Percentiles rank a stretch among this genome's conserved stretches.
These are phyloP conservation scores for Anastatus disparis DNA, from an alignment of 1,140 invertebrate species.

Conservation along the genomic window DNA sequence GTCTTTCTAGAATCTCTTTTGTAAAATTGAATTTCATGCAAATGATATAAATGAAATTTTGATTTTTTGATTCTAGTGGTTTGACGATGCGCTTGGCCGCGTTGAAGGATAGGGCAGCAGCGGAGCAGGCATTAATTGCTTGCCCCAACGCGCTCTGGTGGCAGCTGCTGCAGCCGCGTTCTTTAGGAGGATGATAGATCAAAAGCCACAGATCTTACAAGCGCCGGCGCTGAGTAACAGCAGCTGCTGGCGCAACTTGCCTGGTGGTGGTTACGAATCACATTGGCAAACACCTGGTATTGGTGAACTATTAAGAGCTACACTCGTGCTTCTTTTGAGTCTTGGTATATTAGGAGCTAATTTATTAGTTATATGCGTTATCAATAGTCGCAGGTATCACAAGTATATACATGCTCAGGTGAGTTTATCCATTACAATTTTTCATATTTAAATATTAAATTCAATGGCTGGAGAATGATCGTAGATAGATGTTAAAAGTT, in stretches of 20 bases:
- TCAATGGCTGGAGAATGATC: no score
- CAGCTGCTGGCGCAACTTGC: constrained; percentile 78
- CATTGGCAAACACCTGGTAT: constrained; percentile 71
- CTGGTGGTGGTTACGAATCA: constrained; percentile 64
- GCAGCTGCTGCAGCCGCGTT: neutral
- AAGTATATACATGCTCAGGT: constrained; percentile 89
- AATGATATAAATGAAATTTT: no score
- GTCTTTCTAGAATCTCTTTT: no score
- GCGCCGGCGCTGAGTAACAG: constrained; percentile 82
- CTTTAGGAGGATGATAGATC: constrained; percentile 55
- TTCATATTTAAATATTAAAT: no score
- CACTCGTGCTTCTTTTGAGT: constrained; percentile 79
- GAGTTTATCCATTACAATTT: constrained; percentile 41
- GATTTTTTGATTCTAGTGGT: neutral
- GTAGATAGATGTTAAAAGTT: no score
- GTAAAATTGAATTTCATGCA: no score
- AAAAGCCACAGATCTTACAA: constrained; percentile 70
- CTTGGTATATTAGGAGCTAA: constrained; percentile 82
- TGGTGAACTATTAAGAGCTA: constrained; percentile 77
- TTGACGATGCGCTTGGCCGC: neutral
- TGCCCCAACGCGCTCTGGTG: neutral
- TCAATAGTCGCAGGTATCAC: constrained; percentile 82
- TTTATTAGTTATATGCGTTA: constrained; percentile 81
- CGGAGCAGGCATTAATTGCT: no score
- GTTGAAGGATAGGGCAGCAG: neutral